A percentile compares a stretch with the other conserved stretches of the same genome.
phyloP scores from a whole-genome alignment of 2,113 vertebrate genomes.

The Cyanoliseus patagonus region DNA sequence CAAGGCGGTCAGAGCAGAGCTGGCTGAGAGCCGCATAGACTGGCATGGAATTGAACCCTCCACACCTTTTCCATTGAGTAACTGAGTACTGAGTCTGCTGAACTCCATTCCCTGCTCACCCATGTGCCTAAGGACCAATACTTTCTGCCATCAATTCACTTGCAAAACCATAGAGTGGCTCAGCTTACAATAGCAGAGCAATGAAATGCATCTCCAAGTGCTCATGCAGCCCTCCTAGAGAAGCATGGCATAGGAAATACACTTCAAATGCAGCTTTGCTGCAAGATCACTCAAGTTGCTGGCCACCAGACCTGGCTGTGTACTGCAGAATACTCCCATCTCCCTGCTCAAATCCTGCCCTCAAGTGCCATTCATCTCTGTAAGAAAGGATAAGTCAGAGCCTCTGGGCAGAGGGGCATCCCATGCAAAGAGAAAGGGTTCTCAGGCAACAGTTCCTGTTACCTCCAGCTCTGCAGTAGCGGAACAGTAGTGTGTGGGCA shows the following conservation, averaged over 20 bases:
- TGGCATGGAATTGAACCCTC: neutral
- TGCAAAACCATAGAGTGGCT: neutral
- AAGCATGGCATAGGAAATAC: neutral
- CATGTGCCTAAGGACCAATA: accelerated
- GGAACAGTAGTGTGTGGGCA: neutral
- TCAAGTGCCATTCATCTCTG: accelerated
- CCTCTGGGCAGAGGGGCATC: neutral
- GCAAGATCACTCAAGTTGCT: accelerated
- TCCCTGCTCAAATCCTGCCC: neutral
- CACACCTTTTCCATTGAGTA: neutral
- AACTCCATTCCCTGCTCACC: neutral
- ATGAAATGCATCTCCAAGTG: neutral
- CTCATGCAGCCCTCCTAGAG: neutral
- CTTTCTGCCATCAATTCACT: neutral
- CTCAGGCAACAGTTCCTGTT: accelerated
- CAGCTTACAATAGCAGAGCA: neutral
- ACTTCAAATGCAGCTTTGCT: neutral
- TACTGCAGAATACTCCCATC: neutral
- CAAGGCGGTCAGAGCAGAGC: neutral
- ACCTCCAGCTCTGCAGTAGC: neutral
- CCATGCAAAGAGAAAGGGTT: neutral
- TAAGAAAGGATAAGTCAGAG: neutral
- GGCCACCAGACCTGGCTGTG: neutral
- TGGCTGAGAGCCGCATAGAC: neutral
- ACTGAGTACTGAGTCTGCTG: neutral